These are phyloP conservation scores for Tetragonisca angustula DNA, from an alignment of 2,888 invertebrate species.

Conservation along the genomic window DNA sequence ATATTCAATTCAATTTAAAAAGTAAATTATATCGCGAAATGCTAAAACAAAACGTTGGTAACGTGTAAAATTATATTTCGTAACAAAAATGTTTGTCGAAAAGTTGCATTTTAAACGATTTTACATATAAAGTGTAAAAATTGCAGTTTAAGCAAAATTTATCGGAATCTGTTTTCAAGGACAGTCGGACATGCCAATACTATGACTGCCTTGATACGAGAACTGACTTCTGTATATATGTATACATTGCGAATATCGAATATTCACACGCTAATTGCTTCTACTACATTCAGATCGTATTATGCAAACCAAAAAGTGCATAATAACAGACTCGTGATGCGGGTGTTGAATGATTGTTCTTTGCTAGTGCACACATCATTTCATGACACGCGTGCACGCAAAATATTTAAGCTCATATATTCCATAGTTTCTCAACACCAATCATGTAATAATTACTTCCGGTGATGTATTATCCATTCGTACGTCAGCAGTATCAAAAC, in stretches of 20 bases:
- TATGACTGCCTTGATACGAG: neutral
- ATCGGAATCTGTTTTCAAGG: slow-evolving; percentile 3
- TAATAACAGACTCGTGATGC: slow-evolving; percentile 31
- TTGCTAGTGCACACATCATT: slow-evolving; percentile 31
- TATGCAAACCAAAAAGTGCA: slow-evolving; percentile 47
- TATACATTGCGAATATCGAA: neutral
- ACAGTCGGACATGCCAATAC: neutral
- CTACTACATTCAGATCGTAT: neutral
- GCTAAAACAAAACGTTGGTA: neutral
- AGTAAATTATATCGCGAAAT: neutral
- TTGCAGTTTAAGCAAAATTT: neutral
- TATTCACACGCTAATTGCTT: neutral
- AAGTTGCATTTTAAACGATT: neutral
- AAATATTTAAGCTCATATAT: slow-evolving; percentile 56
- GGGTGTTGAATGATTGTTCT: slow-evolving; percentile 40
- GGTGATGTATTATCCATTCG: slow-evolving; percentile 21
- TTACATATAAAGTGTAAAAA: neutral
- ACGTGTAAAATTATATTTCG: neutral
- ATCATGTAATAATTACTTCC: slow-evolving; percentile 56
- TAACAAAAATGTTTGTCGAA: neutral
- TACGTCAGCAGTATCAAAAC: slow-evolving; percentile 25
- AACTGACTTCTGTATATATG: neutral
- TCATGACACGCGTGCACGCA: slow-evolving; percentile 47
- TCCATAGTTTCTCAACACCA: slow-evolving; percentile 30
- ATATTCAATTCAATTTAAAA: too few species aligned